Evolutionary conservation across 30 jellyfish, hydroid and myxozoan genomes (phyloP), one percentile per base, ranked within the genome.

Genomic region (Aurelia sp.): DNA sequence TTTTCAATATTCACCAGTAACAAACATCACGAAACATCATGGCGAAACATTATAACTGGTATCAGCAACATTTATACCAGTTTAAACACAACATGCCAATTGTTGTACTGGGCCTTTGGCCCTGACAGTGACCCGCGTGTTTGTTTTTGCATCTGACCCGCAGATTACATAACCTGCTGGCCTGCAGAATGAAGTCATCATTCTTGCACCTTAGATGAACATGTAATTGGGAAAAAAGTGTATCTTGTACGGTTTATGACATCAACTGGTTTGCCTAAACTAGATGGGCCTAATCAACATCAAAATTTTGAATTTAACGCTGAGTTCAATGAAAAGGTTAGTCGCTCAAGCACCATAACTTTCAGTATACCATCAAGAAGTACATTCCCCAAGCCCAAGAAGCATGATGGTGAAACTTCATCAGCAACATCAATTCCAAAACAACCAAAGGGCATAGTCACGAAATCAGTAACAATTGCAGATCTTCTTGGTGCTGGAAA

Each of bases 401-500:
- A 63, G 33, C 33, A 27, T 63, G 74, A 17, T 40, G 19, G 74
- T 18, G 74, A 40, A 63, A 13, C 38, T 63, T 63, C 38, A 63
- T 63, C 74, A 11, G 74, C 74, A 63, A 18, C 74, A 63, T 63
- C 12, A 1, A 63, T 16, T 63, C 51, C 74, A 20, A 41, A 63
- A 41, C 74, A 35, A 63, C 30, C 19, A 40, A 63, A 63, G 74
- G 74, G 10, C 53, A n/a, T 60, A 22, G 58, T 68, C 80, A 60
- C 80, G 6, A 68, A 68, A 68, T 68, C 80, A 8, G 80, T 68
- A 38, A 24, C 80, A 68, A 68, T 68, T 20, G 80, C 80, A 38
- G 80, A 68, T 68, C 80, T 68, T 68, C 80, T 68, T 68, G 80
- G 80, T 68, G 80, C 80, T 30, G 60, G 80, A 68, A 68, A 68